Evolutionary conservation across 2,113 vertebrate species (phyloP).

Genomic region (Ciconia maguari): DNA sequence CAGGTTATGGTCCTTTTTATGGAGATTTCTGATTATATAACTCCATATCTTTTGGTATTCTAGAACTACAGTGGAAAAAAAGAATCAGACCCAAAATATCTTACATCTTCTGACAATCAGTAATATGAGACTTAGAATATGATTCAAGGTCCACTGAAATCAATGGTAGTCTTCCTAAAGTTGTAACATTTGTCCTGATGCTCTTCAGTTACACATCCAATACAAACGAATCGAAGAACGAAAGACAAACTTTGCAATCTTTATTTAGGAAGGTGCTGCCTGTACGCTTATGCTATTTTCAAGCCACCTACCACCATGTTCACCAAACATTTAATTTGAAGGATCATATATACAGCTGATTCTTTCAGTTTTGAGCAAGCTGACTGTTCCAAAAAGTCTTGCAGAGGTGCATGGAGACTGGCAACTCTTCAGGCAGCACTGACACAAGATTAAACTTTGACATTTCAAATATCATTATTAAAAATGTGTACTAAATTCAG

Average conservation of each 20-base stretch:
- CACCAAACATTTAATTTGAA: not conserved
- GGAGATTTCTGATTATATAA: not conserved
- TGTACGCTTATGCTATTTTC: not conserved
- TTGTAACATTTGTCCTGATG: not conserved
- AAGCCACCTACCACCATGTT: not conserved
- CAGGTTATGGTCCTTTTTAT: not conserved
- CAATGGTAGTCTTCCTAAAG: not conserved
- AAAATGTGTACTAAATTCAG: not conserved
- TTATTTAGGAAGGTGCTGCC: not conserved
- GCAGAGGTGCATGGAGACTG: not conserved
- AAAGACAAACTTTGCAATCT: not conserved
- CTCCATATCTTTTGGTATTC: not conserved
- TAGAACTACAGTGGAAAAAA: not conserved
- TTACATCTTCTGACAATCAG: not conserved
- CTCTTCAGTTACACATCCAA: not conserved
- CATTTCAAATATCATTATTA: not conserved
- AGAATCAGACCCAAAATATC: not conserved
- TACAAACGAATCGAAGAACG: not conserved
- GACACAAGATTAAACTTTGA: not conserved
- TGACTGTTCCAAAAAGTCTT: not conserved
- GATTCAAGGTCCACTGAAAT: not conserved
- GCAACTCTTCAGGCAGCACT: not conserved
- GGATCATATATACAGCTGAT: not conserved
- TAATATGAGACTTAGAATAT: not conserved
- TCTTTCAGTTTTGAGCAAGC: not conserved